Base-by-base conservation (phyloP, 2,888 invertebrate species). In the Cordilura impudica region DNA sequence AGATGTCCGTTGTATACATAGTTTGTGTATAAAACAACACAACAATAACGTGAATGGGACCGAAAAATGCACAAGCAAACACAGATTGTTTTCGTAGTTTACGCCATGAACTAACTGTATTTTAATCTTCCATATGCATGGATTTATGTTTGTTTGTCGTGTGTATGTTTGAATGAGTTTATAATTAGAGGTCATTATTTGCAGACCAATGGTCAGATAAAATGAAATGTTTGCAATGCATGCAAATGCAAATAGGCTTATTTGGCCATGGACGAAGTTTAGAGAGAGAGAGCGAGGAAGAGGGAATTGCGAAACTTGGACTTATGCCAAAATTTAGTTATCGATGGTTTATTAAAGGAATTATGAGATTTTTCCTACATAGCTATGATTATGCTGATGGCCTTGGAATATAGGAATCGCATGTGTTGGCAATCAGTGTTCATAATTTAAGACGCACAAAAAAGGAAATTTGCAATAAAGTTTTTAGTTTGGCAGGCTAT, bases 141-240 rank as follows among this genome's bases (percentile, higher is more conserved):
- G 6, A 23, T 26, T 4, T n/a, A n/a, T n/a, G n/a, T n/a, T n/a
- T n/a, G n/a, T n/a, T n/a, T n/a, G n/a, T n/a, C n/a, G n/a, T 21
- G 18, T 26, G 31, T 21, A n/a, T 43, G 51, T 21, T 16, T 45
- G 26, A 2, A 39, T 53, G 21, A 43, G 23, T 35, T 56, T 16
- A 23, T 56, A 49, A 76, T 51, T 77, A 58, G 35, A 60, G 71
- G 65, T 71, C 70, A 66, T 71, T 71, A 76, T 71, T 60, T 66
- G 43, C 60, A 39, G 26, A 66, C 66, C 47, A 60, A 65, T 71
- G 65, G 14, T 35, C 71, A 66, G 53, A 71, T 65, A 66, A 77
- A 77, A 71, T 66, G 7, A 35, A 60, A 71, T 71, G 49, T 45
- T 60, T 66, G 16, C n/a, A 39, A 65, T 7, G 39, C 49, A 65